Conservation (phyloP, 2,888 invertebrate species). For the Pinctada fucata region DNA sequence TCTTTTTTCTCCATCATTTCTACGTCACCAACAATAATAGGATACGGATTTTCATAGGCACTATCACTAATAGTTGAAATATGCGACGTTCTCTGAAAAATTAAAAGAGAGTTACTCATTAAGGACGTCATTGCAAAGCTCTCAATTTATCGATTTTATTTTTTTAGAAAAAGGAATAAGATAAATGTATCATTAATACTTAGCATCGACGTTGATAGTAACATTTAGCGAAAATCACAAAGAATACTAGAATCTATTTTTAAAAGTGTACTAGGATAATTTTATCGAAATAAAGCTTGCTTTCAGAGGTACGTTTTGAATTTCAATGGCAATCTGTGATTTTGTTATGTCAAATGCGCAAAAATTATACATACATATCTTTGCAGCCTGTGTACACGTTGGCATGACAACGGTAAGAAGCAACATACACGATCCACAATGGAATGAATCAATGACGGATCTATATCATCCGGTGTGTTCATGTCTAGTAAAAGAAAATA, state of each 20-base stretch:
- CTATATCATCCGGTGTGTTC: slow-evolving; percentile 51
- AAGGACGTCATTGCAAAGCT: no score
- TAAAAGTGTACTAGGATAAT: no score
- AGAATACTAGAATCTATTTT: no score
- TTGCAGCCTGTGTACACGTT: slow-evolving; percentile 44
- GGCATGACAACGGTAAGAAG: slow-evolving; percentile 51
- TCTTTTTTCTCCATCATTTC: not conserved
- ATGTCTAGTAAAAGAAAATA: slow-evolving; percentile 41
- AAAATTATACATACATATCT: slow-evolving; percentile 23
- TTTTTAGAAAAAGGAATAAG: no score
- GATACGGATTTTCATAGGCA: not conserved
- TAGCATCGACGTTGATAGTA: no score
- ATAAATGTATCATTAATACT: no score
- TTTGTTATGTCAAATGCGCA: no score
- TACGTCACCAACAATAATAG: not conserved
- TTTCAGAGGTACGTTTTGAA: no score
- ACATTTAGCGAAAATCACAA: no score
- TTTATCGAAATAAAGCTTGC: no score
- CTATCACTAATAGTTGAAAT: not conserved
- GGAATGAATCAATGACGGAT: slow-evolving; percentile 42
- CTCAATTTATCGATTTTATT: no score
- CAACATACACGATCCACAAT: slow-evolving; percentile 53
- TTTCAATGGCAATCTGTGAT: no score
- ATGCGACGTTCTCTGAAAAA: not conserved
- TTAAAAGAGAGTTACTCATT: not conserved